Base-by-base conservation (phyloP, 92 coral and sea anemone genomes). In the Zoanthus sansibaricus region DNA sequence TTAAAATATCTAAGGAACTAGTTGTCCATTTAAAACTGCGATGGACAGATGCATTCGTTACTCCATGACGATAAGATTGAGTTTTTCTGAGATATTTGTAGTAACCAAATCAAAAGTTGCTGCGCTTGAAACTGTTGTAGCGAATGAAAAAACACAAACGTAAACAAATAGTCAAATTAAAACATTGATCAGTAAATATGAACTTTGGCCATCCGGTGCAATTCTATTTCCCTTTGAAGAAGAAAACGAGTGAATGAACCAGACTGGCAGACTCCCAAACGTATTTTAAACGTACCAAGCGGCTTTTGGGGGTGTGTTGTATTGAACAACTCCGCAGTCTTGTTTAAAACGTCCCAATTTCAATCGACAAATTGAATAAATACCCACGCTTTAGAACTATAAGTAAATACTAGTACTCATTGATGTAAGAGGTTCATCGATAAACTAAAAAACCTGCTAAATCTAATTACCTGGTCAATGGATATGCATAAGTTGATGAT, bases 401-500 rank as follows among this genome's bases (percentile, higher is more conserved):
- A 59, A 25, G 25, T 25, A 25, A 25, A 25, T 25, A 25, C n/a
- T 62, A 7, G 1, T 17, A 31, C 12, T 49, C 1, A 49, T 49
- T 9, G 9, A 7, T 49, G 55, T 11, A 11, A 49, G 55, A 49
- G 55, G 7, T 49, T 49, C 55, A 49, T 9, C 7, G 55, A 11
- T 49, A 49, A 25, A 16, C 13, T 7, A 9, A 20, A 14, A 9
- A 67, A 9, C 17, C 49, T 2, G 3, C 20, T 52, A 14, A 76
- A 44, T 33, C 13, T 30, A 54, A 30, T 54, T 76, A 76, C 82
- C 82, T 76, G 64, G 45, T 25, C 82, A 76, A 7, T 51, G 67
- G 21, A 47, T 54, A 31, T 2, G 82, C 52, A 21, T 76, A 76
- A 3, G 83, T 78, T 46, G 55, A 59, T 6, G 83, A 78, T 33